Percentiles rank a stretch among this genome's conserved stretches.
These are phyloP conservation scores for Pygocentrus nattereri DNA, from an alignment of 2,797 vertebrate species.

Conservation along the genomic window DNA sequence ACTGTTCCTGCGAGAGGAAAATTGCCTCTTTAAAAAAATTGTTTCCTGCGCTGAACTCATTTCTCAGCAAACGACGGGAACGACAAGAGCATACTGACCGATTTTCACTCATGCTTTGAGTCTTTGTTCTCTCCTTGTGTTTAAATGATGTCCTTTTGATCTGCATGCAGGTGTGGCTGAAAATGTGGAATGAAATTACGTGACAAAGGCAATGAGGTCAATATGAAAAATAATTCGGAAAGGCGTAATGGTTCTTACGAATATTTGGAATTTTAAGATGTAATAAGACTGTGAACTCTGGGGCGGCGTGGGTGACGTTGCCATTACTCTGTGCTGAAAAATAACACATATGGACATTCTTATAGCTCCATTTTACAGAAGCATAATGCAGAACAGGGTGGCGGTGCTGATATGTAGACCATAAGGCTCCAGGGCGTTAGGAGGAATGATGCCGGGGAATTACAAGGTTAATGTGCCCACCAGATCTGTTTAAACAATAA, in stretches of 20 bases:
- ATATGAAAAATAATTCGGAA: constrained; percentile 56
- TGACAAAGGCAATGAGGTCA: constrained; percentile 60
- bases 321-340: constrained; percentile 29
- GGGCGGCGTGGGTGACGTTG: not conserved
- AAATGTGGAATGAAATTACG: constrained; percentile 46
- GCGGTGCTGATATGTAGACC: not conserved
- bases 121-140: not conserved
- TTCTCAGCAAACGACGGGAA: not conserved
- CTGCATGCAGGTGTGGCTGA: constrained; percentile 29
- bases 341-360: no score
- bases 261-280: constrained; percentile 58
- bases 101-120: not conserved
- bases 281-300: constrained; percentile 47
- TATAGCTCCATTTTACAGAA: not conserved
- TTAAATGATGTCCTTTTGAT: constrained; percentile 21
- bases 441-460: not conserved
- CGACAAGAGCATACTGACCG: not conserved
- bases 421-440: not conserved
- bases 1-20: not conserved
- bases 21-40: no score
- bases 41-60: not conserved
- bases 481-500: not conserved
- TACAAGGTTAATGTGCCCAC: not conserved
- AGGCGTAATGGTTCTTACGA: constrained; percentile 56
- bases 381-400: not conserved